These are phyloP conservation scores for Microcebus murinus DNA, from an alignment of 2,113 vertebrate species.

Conservation along the genomic window DNA sequence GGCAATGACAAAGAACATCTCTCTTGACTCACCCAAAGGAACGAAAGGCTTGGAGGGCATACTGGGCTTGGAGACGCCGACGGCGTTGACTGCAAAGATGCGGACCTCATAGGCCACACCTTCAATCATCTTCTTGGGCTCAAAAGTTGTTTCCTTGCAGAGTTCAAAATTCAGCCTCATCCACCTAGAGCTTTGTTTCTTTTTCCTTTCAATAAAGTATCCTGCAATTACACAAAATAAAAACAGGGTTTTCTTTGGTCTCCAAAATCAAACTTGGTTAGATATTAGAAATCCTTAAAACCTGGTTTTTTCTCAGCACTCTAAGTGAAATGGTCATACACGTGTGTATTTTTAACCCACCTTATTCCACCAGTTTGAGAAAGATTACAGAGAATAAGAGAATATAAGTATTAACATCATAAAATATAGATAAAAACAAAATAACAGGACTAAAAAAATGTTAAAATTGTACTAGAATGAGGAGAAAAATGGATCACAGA, in stretches of 20 bases:
- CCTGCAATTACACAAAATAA: conserved; percentile 83
- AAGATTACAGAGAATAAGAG: neutral
- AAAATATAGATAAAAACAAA: neutral
- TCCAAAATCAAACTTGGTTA: conserved; percentile 20
- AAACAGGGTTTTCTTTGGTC: neutral
- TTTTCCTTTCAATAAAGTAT: conserved; percentile 98
- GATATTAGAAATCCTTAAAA: neutral
- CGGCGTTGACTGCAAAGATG: conserved; percentile 96
- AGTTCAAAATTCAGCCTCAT: conserved; percentile 99
- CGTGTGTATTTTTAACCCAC: neutral
- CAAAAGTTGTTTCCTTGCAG: conserved; percentile 95
- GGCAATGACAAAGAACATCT: neutral
- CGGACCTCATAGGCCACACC: conserved; percentile 98
- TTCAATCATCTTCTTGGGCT: conserved; percentile 99
- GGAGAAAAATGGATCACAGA: neutral
- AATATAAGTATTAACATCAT: neutral
- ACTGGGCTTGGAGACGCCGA: conserved; percentile 96
- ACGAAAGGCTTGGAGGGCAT: conserved; percentile 96
- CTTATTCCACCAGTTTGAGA: neutral
- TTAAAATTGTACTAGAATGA: neutral
- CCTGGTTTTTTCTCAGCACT: neutral
- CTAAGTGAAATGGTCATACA: neutral
- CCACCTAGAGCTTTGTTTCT: conserved; percentile 99
- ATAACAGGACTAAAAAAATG: neutral
- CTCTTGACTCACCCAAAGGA: conserved; percentile 92